These are phyloP conservation scores for Cancer borealis DNA, from an alignment of 2,888 invertebrate genomes.

Conservation along the genomic window DNA sequence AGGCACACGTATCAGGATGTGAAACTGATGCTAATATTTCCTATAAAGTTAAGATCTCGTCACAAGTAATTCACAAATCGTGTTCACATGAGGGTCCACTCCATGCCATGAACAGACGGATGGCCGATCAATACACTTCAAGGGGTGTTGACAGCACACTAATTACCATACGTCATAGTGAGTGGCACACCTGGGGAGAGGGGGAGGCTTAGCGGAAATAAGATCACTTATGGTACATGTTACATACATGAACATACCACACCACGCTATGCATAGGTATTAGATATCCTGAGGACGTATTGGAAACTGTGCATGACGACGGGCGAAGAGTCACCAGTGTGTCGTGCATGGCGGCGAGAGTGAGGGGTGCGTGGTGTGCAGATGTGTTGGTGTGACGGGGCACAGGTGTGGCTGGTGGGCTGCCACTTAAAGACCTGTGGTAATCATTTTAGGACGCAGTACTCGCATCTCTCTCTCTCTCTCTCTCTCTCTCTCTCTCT, in stretches of 20 bases:
- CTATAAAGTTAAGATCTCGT: neutral
- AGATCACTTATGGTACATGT: neutral
- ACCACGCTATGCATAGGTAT: neutral
- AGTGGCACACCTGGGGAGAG: neutral
- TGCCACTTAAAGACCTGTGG: neutral
- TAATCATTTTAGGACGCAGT: neutral
- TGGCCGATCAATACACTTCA: neutral
- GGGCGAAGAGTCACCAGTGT: neutral
- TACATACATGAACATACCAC: neutral
- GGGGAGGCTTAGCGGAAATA: neutral
- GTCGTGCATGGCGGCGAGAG: neutral
- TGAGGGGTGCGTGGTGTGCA: neutral
- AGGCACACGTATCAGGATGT: neutral
- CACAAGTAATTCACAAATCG: neutral
- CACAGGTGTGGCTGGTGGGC: neutral
- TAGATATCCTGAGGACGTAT: too few relatives aligned
- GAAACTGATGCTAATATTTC: neutral
- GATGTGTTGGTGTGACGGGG: neutral
- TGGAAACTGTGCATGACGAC: neutral
- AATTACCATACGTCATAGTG: neutral
- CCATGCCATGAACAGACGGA: neutral
- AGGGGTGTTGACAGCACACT: neutral
- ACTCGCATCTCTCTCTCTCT: conserved; percentile 11
- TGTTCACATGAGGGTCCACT: neutral
- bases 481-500: conserved; percentile 40